phyloP scores from a whole-genome alignment of 2,797 vertebrate species.

The Percopsis omiscomaycus region DNA sequence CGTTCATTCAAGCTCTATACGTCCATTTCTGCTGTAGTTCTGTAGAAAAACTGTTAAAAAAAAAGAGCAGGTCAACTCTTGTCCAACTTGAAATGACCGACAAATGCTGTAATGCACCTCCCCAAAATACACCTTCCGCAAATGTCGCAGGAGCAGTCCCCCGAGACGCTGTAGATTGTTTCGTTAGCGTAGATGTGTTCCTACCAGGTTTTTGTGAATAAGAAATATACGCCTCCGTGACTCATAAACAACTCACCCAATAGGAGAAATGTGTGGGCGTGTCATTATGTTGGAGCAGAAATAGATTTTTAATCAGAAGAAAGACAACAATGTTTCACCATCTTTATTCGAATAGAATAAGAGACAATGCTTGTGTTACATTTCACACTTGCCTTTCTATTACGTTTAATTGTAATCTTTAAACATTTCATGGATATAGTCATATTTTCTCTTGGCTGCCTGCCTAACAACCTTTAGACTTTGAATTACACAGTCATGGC shows the following conservation, averaged over 20 bases:
- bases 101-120: neutral
- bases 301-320: conserved; percentile 5
- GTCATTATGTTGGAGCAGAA: conserved; percentile 1
- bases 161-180: neutral
- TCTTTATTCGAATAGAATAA: neutral
- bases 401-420: too few species aligned
- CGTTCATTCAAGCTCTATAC: conserved; percentile 8
- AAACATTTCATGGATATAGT: too few species aligned
- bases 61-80: neutral
- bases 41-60: neutral
- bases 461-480: too few species aligned
- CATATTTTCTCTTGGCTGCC: too few species aligned
- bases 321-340: too few species aligned
- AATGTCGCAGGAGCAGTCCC: conserved; percentile 5
- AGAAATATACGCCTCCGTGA: neutral
- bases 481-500: too few species aligned
- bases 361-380: neutral
- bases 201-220: conserved; percentile 26
- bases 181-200: neutral
- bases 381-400: too few species aligned
- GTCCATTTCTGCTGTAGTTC: conserved; percentile 9
- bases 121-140: conserved; percentile 25
- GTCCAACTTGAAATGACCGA: conserved; percentile 32
- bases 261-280: conserved; percentile 19
- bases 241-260: conserved; percentile 43